Evolutionary conservation across 2,888 invertebrate species (phyloP), one percentile per base, ranked within the genome.

Genomic region (Margaritifera margaritifera): DNA sequence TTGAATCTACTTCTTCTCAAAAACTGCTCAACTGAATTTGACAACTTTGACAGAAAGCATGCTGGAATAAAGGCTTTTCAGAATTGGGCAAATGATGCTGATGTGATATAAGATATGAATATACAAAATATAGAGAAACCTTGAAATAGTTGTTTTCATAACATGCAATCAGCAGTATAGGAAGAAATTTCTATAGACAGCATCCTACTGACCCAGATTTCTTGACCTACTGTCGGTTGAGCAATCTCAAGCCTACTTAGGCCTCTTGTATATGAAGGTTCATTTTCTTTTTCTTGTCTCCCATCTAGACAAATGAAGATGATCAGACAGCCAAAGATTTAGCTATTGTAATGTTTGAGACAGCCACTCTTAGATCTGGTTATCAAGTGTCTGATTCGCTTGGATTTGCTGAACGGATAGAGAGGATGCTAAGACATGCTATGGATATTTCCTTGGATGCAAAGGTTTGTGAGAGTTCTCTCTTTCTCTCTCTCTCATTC

Each of bases 311-410:
- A 72, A 94, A 96, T 89, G 92, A 94, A 58, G 93, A 93, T 54
- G 96, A 97, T 90, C 91, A 93, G 20, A 92, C 92, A 2, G 95
- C 97, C 19, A 93, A 94, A 87, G 94, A 95, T 69, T 95, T 96
- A 90, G 97, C 98, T 15, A 83, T 93, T 70, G 94, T 98, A 92
- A 93, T 99, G 92, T 88, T 85, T 81, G 87, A 90, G 83, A 82
- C 90, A 19, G 97, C 98, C 18, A 97, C 97, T 2, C 91, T 98
- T 64, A 91, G 97, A 72, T 98, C 98, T 6, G 99, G 99, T n/a
- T 99, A 93, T 91, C 93, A 95, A 93, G 92, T 99, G 69, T 92
- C 92, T 78, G 96, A 97, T 88, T 94, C 96, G 0, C 92, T 94
- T 5, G 94, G 94, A 77, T 98, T 99, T 91, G 97, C 98, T 0